Evolutionary conservation across 2,888 invertebrate genomes (phyloP), one percentile per base, ranked within the genome.

Genomic region (Eupithecia tripunctaria): DNA sequence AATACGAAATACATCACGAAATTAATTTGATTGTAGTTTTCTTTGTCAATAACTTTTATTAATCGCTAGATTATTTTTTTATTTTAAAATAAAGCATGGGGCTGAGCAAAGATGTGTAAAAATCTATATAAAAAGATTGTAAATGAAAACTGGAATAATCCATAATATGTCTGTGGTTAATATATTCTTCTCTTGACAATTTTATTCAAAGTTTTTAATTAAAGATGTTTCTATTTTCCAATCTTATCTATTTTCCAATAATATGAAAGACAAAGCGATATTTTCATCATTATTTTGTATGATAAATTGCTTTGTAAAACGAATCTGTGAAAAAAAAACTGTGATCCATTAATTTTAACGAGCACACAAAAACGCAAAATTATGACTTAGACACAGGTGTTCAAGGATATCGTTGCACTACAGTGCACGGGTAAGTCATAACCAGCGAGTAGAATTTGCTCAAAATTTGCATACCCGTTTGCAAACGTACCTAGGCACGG

Each of bases 401-500:
- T 60, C 60, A 29, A 60, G 29, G 60, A 60, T 29, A 18, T 15
- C 6, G 60, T 27, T 29, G 60, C 60, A 29, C 60, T 60, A 8
- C 32, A n/a, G 62, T 32, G 62, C 29, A 63, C 36, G 18, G 62
- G 36, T 63, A 63, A 63, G 10, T 32, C 62, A n/a, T 63, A 29
- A 29, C 29, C 27, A 18, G 18, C 32, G 1, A 18, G 29, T n/a
- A 63, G 62, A 32, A 63, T 63, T 63, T 63, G n/a, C 62, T 1
- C 38, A 64, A 38, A 38, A 70, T 73, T 73, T 21, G 71, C 71
- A 73, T 73, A 67, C 71, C 62, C 7, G 71, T 74, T 74, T 72
- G 56, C 47, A 64, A 59, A 51, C 71, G 14, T 64, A 51, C 71
- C 8, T 64, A n/a, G n/a, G 29, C 36, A 60, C 74, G 21, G 18